phyloP scores from a whole-genome alignment of 2,113 vertebrate genomes.

The Acinonyx jubatus region DNA sequence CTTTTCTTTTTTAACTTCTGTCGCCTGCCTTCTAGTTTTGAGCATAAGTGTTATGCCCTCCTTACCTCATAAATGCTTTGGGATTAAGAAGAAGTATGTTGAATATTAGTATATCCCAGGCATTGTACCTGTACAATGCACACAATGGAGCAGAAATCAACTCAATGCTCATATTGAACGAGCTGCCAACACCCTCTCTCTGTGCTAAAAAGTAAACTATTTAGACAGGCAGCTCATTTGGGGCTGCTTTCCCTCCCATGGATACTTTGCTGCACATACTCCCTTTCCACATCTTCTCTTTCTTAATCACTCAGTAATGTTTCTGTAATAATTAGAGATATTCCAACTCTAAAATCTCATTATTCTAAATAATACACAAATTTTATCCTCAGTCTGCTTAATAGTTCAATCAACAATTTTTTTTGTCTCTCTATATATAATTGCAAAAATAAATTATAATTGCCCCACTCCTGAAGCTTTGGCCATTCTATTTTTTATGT shows the following conservation, averaged over 20 bases:
- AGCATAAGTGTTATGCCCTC: neutral
- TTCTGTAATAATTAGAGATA: neutral
- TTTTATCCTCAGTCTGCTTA: neutral
- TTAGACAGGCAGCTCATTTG: neutral
- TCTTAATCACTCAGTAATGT: neutral
- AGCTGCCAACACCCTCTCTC: neutral
- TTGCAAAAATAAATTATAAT: constrained; percentile 26
- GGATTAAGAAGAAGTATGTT: neutral
- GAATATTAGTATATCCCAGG: neutral
- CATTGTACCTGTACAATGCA: neutral
- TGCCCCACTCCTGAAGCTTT: constrained; percentile 2
- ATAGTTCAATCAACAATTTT: neutral
- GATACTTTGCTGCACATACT: neutral
- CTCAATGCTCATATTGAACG: neutral
- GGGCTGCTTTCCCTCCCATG: neutral
- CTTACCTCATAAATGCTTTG: neutral
- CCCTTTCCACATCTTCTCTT: neutral
- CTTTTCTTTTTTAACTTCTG: neutral
- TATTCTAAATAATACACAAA: neutral
- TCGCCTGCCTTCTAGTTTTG: neutral
- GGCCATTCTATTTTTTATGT: neutral
- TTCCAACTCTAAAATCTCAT: neutral
- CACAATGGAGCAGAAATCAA: neutral
- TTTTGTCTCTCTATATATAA: neutral
- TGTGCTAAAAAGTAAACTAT: neutral